Evolutionary conservation across 2,797 vertebrate species (phyloP), one percentile per base, ranked within the genome.

Genomic region (Acipenser oxyrinchus): DNA sequence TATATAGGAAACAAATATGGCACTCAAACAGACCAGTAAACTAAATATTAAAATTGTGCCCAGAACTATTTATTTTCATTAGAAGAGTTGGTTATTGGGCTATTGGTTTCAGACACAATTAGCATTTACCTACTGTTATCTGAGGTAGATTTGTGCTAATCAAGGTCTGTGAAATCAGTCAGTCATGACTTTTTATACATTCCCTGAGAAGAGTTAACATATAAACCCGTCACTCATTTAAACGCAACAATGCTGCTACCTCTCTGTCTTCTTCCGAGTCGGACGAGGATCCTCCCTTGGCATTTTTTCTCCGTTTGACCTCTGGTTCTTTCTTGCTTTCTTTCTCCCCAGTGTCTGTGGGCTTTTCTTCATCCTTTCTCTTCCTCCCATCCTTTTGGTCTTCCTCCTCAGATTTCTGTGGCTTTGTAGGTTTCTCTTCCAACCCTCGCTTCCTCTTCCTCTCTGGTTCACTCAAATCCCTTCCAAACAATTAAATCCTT

Each of bases 211-310:
- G 9, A 13, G 10, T 6, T 49, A 64, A 50, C 1, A 15, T 50
- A 11, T 12, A 18, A 6, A 13, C 10, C 11, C 9, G 6, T 7
- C 15, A 18, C 60, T 23, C 4, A 9, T 10, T 61, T 10, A 23
- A 61, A 13, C 9, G 23, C 48, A 50, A 48, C 60, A 60, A 23
- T 12, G 52, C 50, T 12, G 60, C 57, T 76, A 78, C 94, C 73
- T 93, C 93, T 52, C 94, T 93, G 65, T 97, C 93, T 72, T 85
- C 88, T 63, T 96, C 94, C 5, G 94, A 94, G 71, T 89, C 84
- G 7, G 94, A 92, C 0, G 87, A 77, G 74, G 87, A 84, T 73
- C 89, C 90, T 0, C 89, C 83, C 83, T 94, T 96, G 62, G 80
- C 63, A 74, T 79, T 62, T 69, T 81, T 92, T 74, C 88, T 95